Evolutionary conservation across 2,888 invertebrate genomes (phyloP).

Genomic region (Leucophenga montana): DNA sequence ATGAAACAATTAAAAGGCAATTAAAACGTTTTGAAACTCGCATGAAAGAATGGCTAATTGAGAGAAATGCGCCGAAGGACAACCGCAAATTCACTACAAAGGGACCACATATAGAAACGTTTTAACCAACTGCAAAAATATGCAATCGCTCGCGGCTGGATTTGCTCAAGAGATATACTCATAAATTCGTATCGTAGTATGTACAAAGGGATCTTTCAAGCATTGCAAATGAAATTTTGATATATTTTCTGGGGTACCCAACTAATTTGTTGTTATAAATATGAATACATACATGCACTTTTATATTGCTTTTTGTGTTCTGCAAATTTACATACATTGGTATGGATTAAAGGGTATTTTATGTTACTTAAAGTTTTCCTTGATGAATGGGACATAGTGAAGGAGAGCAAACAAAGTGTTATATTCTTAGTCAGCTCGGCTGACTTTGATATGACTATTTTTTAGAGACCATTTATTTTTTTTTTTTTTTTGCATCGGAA

Average conservation of each 20-base stretch:
- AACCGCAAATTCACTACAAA: slow-evolving; percentile 38
- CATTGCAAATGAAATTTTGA: slow-evolving; percentile 11
- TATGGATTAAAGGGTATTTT: no score
- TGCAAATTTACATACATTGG: no score
- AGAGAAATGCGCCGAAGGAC: slow-evolving; percentile 36
- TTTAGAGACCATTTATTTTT: no score
- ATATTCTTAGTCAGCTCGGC: no score
- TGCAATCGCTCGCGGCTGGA: not conserved
- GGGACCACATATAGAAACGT: slow-evolving; percentile 41
- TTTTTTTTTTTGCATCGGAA: no score
- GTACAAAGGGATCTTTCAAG: not conserved
- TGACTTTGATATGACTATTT: no score
- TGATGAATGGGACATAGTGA: no score
- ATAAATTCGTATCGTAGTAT: slow-evolving; percentile 11
- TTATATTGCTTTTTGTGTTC: no score
- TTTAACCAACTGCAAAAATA: slow-evolving; percentile 55
- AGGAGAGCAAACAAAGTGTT: no score
- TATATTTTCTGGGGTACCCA: not conserved
- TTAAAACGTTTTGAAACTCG: slow-evolving; percentile 53
- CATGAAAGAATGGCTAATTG: slow-evolving; percentile 31
- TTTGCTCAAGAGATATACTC: not conserved
- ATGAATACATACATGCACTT: not conserved
- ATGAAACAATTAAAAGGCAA: slow-evolving; percentile 65
- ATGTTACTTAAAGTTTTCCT: no score
- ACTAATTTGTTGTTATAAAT: not conserved